Conservation (phyloP, 2,113 vertebrate genomes). For the cattle (Bos taurus) region DNA sequence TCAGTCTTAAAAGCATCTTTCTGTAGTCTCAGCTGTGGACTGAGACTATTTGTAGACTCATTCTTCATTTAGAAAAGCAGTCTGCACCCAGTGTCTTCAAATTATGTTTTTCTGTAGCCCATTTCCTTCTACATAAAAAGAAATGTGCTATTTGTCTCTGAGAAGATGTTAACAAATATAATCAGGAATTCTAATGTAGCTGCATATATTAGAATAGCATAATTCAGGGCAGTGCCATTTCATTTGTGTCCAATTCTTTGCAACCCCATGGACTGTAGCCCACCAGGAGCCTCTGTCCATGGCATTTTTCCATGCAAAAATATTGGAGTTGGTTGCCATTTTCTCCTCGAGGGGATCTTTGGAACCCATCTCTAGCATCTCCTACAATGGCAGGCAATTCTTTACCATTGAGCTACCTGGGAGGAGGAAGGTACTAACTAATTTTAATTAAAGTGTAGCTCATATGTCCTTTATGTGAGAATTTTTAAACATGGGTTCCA, state of each 20-base stretch:
- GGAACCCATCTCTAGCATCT: background rate
- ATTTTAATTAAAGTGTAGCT: background rate
- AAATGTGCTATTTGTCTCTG: background rate
- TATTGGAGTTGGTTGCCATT: background rate
- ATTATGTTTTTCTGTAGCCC: background rate
- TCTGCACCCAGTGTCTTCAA: background rate
- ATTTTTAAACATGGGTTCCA: background rate
- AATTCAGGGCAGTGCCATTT: background rate
- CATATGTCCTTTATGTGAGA: background rate
- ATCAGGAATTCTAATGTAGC: background rate
- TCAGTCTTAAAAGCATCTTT: background rate
- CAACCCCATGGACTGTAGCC: background rate
- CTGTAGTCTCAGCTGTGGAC: background rate
- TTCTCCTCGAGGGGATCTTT: fast-evolving
- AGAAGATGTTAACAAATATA: background rate
- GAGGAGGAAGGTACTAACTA: background rate
- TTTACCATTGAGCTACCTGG: background rate
- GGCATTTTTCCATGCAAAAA: background rate
- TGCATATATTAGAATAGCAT: background rate
- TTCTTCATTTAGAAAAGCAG: background rate
- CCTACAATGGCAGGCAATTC: background rate
- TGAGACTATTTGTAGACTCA: background rate
- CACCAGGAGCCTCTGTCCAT: background rate
- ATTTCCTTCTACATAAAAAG: background rate
- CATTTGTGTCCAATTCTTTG: background rate